Conservation (phyloP, 1,140 invertebrate species). For the Microplitis demolitor region DNA sequence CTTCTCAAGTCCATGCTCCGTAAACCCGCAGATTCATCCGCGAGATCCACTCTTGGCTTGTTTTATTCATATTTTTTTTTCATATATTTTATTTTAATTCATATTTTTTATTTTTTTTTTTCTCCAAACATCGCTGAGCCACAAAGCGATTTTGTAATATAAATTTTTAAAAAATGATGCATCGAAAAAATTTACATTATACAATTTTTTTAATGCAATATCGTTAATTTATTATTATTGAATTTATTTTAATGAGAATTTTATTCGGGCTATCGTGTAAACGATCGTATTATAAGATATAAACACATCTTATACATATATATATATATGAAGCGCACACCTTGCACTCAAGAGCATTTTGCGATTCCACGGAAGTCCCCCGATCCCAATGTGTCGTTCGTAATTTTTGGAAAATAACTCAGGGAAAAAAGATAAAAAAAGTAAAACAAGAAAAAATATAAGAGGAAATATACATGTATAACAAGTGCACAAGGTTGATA, state of each 20-base stretch:
- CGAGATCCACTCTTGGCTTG: neutral
- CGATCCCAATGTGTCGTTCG: no score
- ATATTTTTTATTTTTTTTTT: neutral
- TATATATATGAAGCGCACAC: neutral
- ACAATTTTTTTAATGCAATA: neutral
- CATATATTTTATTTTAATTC: neutral
- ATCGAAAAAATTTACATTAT: neutral
- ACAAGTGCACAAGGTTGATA: neutral
- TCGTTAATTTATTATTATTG: neutral
- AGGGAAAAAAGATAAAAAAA: neutral
- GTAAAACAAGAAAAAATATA: neutral
- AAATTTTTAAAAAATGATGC: neutral
- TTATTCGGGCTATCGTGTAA: neutral
- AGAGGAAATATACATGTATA: neutral
- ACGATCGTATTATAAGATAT: neutral
- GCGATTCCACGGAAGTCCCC: no score
- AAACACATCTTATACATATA: neutral
- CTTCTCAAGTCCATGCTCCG: neutral
- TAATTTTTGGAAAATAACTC: no score
- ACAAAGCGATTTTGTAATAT: neutral
- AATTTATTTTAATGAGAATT: neutral
- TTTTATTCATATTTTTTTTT: neutral
- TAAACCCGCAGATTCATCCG: conserved; percentile 18
- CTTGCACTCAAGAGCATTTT: neutral
- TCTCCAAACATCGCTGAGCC: neutral